Percentiles rank a stretch among this genome's conserved stretches.
Conservation (phyloP, 2,888 invertebrate genomes). For the Cephus nigrinus region DNA sequence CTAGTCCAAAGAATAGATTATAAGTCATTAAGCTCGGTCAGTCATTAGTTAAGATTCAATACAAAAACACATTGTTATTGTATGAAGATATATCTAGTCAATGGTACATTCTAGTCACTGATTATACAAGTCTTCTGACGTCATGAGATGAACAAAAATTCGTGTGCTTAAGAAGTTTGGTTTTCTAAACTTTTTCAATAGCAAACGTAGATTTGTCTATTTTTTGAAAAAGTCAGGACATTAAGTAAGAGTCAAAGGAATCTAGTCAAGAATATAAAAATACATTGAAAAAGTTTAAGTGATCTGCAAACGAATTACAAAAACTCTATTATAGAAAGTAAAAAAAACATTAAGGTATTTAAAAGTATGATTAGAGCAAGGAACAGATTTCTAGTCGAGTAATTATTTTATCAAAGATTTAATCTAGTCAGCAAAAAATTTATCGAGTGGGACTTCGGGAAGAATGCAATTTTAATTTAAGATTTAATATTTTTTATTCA, state of each 20-base stretch:
- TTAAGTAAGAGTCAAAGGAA: neutral
- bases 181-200: neutral
- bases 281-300: neutral
- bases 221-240: neutral
- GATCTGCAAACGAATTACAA: neutral
- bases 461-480: constrained; percentile 43
- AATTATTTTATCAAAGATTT: neutral
- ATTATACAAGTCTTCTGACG: neutral
- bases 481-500: constrained; percentile 5
- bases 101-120: neutral
- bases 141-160: neutral
- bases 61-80: neutral
- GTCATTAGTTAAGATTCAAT: neutral
- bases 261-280: neutral
- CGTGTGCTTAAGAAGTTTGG: neutral
- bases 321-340: neutral
- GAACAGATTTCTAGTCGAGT: neutral
- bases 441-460: constrained; percentile 23
- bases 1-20: constrained; percentile 52
- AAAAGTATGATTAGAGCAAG: neutral
- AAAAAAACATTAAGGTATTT: neutral
- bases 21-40: neutral
- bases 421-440: neutral
- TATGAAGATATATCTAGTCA: neutral
- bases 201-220: neutral